phyloP scores from a whole-genome alignment of 2,888 invertebrate species.

The Tipula lateralis region DNA sequence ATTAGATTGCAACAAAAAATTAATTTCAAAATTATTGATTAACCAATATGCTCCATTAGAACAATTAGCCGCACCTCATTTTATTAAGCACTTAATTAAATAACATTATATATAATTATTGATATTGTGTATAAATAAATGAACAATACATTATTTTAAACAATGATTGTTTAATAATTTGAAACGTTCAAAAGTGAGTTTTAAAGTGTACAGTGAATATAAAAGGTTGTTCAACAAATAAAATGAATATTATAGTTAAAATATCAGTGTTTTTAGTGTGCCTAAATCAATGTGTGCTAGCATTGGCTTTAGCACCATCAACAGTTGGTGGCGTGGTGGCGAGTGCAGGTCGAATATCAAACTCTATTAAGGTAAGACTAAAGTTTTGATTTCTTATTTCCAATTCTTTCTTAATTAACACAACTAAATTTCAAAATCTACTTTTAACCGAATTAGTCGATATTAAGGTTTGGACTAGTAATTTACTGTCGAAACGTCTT shows the following conservation, averaged over 20 bases:
- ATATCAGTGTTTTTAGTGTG: not conserved
- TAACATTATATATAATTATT: not conserved
- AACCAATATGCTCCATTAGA: not conserved
- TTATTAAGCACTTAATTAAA: not conserved
- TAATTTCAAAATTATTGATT: not conserved
- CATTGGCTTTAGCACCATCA: conserved; percentile 47
- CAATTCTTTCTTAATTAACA: not conserved
- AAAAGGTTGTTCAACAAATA: not conserved
- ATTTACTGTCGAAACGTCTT: not conserved
- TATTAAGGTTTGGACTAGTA: too few species aligned
- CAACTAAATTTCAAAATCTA: not conserved
- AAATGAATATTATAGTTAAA: conserved; percentile 1
- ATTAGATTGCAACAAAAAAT: not conserved
- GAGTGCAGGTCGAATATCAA: conserved; percentile 47
- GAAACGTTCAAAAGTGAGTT: not conserved
- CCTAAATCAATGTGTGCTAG: not conserved
- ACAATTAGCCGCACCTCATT: not conserved
- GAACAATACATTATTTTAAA: not conserved
- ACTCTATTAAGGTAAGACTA: conserved; percentile 44
- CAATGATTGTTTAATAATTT: not conserved
- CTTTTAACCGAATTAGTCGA: too few species aligned
- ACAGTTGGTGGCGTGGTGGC: conserved; percentile 48
- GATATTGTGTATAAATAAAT: not conserved
- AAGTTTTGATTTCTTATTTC: not conserved
- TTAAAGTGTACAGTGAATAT: not conserved